Conservation (phyloP, 2,113 vertebrate genomes). For the Otis tarda region DNA sequence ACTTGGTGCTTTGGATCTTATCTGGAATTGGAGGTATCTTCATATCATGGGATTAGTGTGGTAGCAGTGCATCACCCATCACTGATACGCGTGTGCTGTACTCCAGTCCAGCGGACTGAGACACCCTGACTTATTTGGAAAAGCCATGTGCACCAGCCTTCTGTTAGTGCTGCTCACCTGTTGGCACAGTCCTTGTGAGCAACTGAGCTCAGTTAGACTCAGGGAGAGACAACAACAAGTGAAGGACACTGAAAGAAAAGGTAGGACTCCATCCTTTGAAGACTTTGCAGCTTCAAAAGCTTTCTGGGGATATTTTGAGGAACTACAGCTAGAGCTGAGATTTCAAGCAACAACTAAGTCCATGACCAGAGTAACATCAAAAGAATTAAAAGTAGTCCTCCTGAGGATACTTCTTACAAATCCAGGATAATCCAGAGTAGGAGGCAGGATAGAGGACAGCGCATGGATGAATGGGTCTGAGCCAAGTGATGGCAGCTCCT, state of each 20-base stretch:
- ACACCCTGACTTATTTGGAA: neutral
- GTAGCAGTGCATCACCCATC: neutral
- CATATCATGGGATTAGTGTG: too few relatives aligned
- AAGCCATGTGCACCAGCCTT: neutral
- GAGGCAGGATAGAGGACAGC: neutral
- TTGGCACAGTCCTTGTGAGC: neutral
- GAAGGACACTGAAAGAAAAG: neutral
- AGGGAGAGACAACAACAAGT: neutral
- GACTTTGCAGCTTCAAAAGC: neutral
- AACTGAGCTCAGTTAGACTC: neutral
- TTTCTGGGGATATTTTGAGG: neutral
- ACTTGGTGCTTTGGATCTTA: neutral
- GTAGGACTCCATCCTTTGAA: neutral
- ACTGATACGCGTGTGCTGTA: rapidly evolving
- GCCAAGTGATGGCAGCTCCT: neutral
- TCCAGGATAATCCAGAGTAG: neutral
- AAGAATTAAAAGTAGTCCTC: neutral
- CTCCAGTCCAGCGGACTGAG: rapidly evolving
- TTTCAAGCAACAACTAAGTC: neutral
- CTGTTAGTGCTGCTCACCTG: neutral
- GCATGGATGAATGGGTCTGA: neutral
- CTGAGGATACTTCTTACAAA: neutral
- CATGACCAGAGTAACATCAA: neutral
- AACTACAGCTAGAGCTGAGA: neutral
- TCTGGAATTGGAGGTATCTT: neutral